These are phyloP conservation scores for Rhombomys opimus DNA, from an alignment of 2,113 vertebrate species.

Conservation along the genomic window DNA sequence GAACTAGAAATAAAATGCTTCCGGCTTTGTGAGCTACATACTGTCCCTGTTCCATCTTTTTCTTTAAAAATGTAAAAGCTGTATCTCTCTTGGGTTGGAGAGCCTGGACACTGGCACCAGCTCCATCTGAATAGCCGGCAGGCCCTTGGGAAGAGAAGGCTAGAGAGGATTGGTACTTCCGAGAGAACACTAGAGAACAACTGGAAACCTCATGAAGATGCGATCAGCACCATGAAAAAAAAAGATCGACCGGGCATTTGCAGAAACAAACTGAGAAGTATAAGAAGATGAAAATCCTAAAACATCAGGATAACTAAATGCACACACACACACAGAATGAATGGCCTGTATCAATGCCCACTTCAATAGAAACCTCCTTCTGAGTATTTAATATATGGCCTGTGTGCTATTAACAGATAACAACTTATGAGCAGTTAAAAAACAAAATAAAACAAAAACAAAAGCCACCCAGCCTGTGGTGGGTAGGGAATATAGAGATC, in stretches of 20 bases:
- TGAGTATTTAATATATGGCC: constrained; percentile 35
- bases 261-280: constrained; percentile 94
- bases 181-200: constrained; percentile 92
- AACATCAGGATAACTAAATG: constrained; percentile 86
- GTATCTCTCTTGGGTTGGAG: constrained; percentile 67
- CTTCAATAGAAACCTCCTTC: not conserved
- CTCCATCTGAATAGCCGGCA: not conserved
- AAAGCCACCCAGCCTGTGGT: not conserved
- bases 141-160: not conserved
- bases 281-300: constrained; percentile 90
- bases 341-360: not conserved
- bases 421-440: constrained; percentile 41
- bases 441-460: not conserved
- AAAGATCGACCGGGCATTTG: constrained; percentile 87
- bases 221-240: constrained; percentile 93
- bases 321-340: too few relatives aligned
- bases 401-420: constrained; percentile 66
- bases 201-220: constrained; percentile 92
- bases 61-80: not conserved
- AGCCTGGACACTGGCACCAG: not conserved
- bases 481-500: not conserved
- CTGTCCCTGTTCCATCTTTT: not conserved
- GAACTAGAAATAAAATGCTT: not conserved
- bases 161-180: not conserved
- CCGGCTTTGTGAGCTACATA: not conserved